Evolutionary conservation across 2,797 vertebrate genomes (phyloP).

Genomic region (Myotis planiceps): DNA sequence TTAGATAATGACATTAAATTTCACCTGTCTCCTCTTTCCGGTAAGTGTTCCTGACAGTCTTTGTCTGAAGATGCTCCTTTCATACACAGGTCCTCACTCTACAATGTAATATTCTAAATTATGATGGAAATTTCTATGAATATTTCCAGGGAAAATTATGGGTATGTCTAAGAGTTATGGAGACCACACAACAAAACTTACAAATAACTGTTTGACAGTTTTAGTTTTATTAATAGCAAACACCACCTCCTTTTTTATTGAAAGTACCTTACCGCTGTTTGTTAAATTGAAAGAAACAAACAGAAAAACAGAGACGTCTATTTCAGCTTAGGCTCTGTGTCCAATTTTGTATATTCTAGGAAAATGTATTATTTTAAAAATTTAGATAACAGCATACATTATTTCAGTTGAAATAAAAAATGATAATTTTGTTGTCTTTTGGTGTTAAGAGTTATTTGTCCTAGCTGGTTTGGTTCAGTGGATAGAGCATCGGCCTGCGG

Average conservation of each 20-base stretch:
- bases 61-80: background rate
- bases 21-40: background rate
- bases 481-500: too few relatives aligned
- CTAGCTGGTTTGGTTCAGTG: too few relatives aligned
- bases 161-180: background rate
- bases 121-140: background rate
- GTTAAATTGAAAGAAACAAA: background rate
- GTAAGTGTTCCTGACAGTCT: background rate
- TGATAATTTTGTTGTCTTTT: background rate
- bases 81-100: background rate
- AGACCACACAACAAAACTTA: background rate
- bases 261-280: background rate
- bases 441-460: background rate
- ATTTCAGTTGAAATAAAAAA: slow-evolving; percentile 32
- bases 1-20: background rate
- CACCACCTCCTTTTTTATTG: background rate
- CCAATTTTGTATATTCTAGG: background rate
- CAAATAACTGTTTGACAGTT: background rate
- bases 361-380: background rate
- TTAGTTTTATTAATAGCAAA: background rate
- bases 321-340: background rate
- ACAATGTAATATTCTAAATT: background rate
- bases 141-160: background rate
- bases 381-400: background rate
- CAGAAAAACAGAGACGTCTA: background rate